Conservation (phyloP, 2,113 vertebrate species). For the Terrapene triunguis region DNA sequence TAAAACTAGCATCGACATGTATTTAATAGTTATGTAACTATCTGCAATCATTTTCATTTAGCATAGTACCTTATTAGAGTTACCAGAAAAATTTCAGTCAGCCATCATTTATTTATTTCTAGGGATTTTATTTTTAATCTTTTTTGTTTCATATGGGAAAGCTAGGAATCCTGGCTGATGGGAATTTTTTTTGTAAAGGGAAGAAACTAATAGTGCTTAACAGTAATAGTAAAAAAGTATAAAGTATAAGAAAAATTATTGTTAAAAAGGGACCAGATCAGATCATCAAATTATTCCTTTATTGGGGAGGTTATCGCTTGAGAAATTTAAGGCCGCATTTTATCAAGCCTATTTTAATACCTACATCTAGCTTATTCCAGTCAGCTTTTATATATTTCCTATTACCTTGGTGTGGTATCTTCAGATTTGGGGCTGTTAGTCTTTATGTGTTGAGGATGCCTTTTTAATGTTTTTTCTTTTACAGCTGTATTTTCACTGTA, state of each 20-base stretch:
- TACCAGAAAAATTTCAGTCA: background rate
- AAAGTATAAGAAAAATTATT: conserved; percentile 21
- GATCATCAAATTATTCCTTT: background rate
- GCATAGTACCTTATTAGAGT: background rate
- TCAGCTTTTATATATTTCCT: conserved; percentile 4
- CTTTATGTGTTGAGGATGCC: background rate
- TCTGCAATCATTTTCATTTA: background rate
- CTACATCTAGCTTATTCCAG: background rate
- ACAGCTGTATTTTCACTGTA: background rate
- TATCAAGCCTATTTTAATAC: conserved; percentile 23
- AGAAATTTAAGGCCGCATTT: conserved; percentile 29
- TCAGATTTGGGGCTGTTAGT: background rate
- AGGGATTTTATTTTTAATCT: background rate
- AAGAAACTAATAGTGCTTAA: background rate
- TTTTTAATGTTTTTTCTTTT: conserved; percentile 26
- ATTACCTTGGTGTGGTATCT: background rate
- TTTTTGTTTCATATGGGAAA: background rate
- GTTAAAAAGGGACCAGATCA: background rate
- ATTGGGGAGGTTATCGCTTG: background rate
- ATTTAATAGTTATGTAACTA: background rate
- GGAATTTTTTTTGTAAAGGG: background rate
- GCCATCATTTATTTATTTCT: background rate
- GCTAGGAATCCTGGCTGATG: background rate
- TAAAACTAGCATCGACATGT: background rate
- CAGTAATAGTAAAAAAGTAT: background rate